Evolutionary conservation across 2,113 vertebrate species (phyloP).

Genomic region (Phasianus colchicus): DNA sequence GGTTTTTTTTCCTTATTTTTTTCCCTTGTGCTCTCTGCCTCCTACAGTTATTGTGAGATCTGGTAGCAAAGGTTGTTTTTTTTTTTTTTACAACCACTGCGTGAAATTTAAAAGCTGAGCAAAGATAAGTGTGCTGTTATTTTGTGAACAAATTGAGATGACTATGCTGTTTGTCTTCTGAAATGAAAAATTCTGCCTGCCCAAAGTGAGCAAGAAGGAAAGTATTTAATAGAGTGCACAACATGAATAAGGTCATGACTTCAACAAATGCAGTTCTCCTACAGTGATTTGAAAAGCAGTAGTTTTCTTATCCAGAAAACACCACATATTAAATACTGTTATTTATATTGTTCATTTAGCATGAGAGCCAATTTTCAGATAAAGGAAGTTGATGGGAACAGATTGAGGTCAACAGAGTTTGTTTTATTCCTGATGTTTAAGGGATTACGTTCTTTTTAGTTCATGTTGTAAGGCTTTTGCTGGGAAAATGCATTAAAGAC

Average conservation of each 20-base stretch:
- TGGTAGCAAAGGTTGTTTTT: not conserved
- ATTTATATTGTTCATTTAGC: constrained; percentile 28
- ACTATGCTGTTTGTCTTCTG: not conserved
- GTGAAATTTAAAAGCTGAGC: not conserved
- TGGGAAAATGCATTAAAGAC: constrained; percentile 22
- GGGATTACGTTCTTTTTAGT: constrained; percentile 47
- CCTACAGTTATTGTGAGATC: not conserved
- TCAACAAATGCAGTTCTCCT: not conserved
- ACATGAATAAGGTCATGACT: not conserved
- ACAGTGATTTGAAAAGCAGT: not conserved
- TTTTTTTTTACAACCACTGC: not conserved
- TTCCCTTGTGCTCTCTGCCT: not conserved
- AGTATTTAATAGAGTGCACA: not conserved
- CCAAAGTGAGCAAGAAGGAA: not conserved
- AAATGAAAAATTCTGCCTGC: not conserved
- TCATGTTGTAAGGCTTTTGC: constrained; percentile 30
- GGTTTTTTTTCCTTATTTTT: not conserved
- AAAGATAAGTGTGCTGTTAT: not conserved
- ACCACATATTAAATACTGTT: not conserved
- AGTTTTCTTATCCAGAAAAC: not conserved
- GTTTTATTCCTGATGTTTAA: constrained; percentile 43
- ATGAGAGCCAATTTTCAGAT: constrained; percentile 45
- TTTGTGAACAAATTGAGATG: not conserved
- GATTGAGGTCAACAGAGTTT: constrained; percentile 44
- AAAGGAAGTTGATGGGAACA: constrained; percentile 20